Conservation (phyloP, 2,888 invertebrate genomes). For the Tenthredo distinguenda region DNA sequence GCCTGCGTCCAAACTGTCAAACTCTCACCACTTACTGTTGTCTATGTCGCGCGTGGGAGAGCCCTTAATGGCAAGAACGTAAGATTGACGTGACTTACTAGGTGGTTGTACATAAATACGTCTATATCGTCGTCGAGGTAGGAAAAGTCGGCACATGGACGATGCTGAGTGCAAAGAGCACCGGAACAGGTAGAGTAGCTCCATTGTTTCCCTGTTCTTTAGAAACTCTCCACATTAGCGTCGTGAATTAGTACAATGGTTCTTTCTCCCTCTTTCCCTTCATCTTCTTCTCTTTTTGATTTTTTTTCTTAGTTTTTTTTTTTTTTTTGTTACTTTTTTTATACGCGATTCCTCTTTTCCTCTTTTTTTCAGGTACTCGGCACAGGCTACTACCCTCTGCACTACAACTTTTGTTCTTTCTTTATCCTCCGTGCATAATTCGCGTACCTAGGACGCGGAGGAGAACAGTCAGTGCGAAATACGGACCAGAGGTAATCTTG, state of each 20-base stretch:
- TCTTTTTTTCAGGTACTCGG: slow-evolving; percentile 11
- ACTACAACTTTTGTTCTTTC: slow-evolving; percentile 43
- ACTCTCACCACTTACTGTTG: neutral
- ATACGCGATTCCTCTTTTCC: slow-evolving; percentile 34
- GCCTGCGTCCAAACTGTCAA: neutral
- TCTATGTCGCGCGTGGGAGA: neutral
- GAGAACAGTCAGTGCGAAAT: slow-evolving; percentile 3
- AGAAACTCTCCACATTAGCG: slow-evolving; percentile 67
- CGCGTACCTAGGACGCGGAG: slow-evolving; percentile 10
- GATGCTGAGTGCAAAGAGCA: slow-evolving; percentile 47
- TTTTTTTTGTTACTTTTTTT: neutral
- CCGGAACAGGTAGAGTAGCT: slow-evolving; percentile 57
- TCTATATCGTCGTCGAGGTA: slow-evolving; percentile 2
- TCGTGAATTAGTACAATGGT: slow-evolving; percentile 66
- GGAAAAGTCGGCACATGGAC: slow-evolving; percentile 31
- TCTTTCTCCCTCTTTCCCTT: slow-evolving; percentile 36
- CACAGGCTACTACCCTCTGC: slow-evolving; percentile 25
- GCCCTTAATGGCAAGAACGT: slow-evolving; percentile 17
- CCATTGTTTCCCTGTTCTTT: slow-evolving; percentile 69
- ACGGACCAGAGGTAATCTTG: slow-evolving; percentile 13
- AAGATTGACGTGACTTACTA: slow-evolving; percentile 30
- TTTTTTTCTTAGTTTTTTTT: slow-evolving; percentile 27
- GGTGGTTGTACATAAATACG: slow-evolving; percentile 5
- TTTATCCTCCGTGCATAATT: slow-evolving; percentile 41
- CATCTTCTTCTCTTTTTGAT: slow-evolving; percentile 16